Percentiles rank a stretch among this genome's conserved stretches.
Evolutionary conservation across 1,140 invertebrate genomes (phyloP).

Genomic region (Tetramorium parvispinum): DNA sequence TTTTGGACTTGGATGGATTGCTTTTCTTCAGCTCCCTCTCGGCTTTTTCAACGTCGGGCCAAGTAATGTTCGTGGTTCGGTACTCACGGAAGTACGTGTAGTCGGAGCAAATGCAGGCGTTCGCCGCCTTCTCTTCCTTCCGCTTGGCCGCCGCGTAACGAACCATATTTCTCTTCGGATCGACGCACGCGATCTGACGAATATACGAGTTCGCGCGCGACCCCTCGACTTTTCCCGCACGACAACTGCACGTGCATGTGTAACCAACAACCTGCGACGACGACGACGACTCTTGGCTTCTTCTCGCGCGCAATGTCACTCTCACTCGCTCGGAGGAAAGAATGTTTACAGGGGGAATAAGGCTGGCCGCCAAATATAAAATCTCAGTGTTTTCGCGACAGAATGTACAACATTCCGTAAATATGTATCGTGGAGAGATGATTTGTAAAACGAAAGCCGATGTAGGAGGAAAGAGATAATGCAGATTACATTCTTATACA

Average conservation of each 20-base stretch:
- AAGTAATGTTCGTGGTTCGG: background rate
- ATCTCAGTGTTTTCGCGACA: too few relatives aligned
- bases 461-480: background rate
- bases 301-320: slow-evolving; percentile 11
- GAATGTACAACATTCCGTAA: background rate
- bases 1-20: too few relatives aligned
- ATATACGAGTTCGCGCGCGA: background rate
- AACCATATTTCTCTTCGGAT: background rate
- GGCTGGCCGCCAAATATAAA: slow-evolving; percentile 45
- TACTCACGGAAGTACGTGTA: slow-evolving; percentile 36
- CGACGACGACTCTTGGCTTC: background rate
- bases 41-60: too few relatives aligned
- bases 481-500: background rate
- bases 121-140: background rate
- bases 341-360: slow-evolving; percentile 14
- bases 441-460: background rate
- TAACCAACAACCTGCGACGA: background rate
- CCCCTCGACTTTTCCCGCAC: background rate
- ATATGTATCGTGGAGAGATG: too few relatives aligned
- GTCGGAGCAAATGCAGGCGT: too few relatives aligned
- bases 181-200: background rate
- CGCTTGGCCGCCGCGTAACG: background rate
- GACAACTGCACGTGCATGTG: too few relatives aligned
- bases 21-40: too few relatives aligned
- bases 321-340: too few relatives aligned